Evolutionary conservation across 2,888 invertebrate species (phyloP).

Genomic region (Netelia virgata): DNA sequence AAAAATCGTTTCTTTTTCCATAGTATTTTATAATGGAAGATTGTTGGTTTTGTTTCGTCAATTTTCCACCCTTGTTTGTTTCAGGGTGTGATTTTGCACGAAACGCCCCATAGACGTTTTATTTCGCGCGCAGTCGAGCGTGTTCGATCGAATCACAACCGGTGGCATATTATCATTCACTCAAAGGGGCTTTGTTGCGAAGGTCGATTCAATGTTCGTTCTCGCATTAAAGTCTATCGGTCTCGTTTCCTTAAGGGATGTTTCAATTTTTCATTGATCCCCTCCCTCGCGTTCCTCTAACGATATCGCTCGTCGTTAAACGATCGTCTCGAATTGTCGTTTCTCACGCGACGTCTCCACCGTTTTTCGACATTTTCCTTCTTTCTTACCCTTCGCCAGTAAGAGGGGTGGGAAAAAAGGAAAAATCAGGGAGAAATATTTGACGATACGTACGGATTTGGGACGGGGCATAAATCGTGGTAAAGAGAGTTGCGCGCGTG

Average conservation of each 20-base stretch:
- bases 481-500: conserved; percentile 43
- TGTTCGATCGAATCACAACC: too few relatives aligned
- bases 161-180: not conserved
- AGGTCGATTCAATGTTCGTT: not conserved
- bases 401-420: not conserved
- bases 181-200: not conserved
- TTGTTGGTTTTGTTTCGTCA: too few relatives aligned
- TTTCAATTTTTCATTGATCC: not conserved
- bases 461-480: conserved; percentile 33
- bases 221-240: not conserved
- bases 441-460: conserved; percentile 18
- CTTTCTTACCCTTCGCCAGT: not conserved
- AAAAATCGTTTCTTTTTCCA: too few relatives aligned
- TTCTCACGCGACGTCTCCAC: not conserved
- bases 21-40: too few relatives aligned
- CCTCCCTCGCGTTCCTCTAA: not conserved
- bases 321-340: not conserved
- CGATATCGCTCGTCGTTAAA: not conserved
- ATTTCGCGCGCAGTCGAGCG: too few relatives aligned
- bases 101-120: too few relatives aligned
- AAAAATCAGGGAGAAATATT: not conserved
- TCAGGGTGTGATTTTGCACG: too few relatives aligned
- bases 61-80: too few relatives aligned
- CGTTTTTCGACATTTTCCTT: not conserved
- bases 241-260: not conserved